Percentiles rank a stretch among this genome's conserved stretches.
These are phyloP conservation scores for Accipiter minullus DNA, from an alignment of 2,797 vertebrate species.

Conservation along the genomic window DNA sequence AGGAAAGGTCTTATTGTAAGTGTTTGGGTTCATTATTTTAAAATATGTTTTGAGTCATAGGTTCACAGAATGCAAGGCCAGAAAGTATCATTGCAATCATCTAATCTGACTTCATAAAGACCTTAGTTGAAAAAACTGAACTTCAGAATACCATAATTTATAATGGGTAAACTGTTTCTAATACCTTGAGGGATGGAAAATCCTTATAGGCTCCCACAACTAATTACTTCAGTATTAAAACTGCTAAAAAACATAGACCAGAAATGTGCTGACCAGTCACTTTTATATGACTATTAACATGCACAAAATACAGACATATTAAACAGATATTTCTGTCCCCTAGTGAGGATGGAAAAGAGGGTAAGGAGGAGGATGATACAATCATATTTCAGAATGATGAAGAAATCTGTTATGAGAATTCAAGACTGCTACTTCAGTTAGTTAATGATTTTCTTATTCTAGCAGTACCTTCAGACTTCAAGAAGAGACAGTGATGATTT, in stretches of 20 bases:
- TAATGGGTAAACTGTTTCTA: background rate
- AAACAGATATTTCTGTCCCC: background rate
- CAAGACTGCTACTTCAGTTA: background rate
- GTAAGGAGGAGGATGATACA: background rate
- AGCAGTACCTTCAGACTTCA: background rate
- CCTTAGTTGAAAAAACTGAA: background rate
- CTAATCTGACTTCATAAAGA: background rate
- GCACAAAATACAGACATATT: background rate
- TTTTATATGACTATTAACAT: background rate
- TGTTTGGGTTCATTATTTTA: background rate
- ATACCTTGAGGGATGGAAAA: background rate
- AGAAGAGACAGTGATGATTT: background rate
- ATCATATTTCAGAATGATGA: background rate
- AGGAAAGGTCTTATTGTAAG: background rate
- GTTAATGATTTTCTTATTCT: background rate
- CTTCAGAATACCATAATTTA: background rate
- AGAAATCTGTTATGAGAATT: background rate
- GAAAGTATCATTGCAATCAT: background rate
- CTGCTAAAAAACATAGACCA: accelerated
- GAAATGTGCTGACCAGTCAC: background rate
- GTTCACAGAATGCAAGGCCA: background rate
- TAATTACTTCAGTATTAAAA: background rate
- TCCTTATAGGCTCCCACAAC: background rate
- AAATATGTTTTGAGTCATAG: background rate
- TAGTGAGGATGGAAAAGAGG: background rate